Base-by-base conservation (phyloP, 2,113 vertebrate species). In the Phrynosoma platyrhinos region DNA sequence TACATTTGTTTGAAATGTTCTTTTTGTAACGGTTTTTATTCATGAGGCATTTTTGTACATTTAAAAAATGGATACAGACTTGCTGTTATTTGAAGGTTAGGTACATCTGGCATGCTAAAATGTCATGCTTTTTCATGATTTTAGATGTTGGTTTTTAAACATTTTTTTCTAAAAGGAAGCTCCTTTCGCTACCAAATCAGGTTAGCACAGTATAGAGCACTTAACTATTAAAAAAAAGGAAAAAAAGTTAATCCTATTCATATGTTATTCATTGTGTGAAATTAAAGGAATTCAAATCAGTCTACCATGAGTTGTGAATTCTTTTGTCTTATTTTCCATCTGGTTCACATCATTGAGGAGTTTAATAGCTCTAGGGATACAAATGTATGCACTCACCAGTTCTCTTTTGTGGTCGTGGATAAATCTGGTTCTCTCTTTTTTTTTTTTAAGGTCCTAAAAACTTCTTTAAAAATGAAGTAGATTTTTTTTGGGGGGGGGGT, bases 31-130 rank as follows among this genome's bases (percentile, higher is more conserved):
- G 97, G 97, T 98, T 99, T 99, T 99, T 99, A 99, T 99, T 99
- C 98, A 99, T 99, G 98, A 99, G 98, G 98, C 98, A 98, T 99
- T 99, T 99, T 99, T 99, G 98, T 99, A 99, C 98, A 99, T 99
- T 99, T 98, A 97, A 97, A 88, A 95, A 97, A 96, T 96, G 95
- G 96, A 97, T 96, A 97, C 95, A 96, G 96, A 97, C 96, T 97
- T 97, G 97, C 95, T 97, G 97, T 97, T 97, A 96, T 97, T 97
- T 96, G 97, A 97, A 96, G 96, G 96, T 95, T 97, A 97, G 97
- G 95, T 96, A 97, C 97, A 97, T 95, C 98, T 98, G 98, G 98
- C 98, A 99, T 99, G 98, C 98, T 98, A 98, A 98, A 97, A 95
- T 98, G 98, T 98, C 98, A 99, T 98, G 98, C 98, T 98, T 97